These are phyloP conservation scores for Aepyceros melampus DNA, from an alignment of 2,113 vertebrate species.

Conservation along the genomic window DNA sequence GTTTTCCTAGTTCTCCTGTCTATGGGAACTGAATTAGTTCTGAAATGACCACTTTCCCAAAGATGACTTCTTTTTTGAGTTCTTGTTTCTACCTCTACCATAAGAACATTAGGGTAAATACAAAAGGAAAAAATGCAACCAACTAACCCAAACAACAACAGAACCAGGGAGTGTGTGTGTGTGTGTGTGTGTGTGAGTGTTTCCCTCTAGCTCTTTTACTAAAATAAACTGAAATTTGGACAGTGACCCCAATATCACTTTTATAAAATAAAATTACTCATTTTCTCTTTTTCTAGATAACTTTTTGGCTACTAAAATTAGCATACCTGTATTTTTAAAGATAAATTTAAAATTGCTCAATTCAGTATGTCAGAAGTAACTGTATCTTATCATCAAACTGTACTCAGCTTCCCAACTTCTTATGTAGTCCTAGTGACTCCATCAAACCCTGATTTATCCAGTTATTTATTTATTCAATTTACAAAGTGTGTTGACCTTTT, in stretches of 20 bases:
- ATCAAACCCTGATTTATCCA: background rate
- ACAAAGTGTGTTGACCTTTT: background rate
- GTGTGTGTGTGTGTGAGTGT: too few relatives aligned
- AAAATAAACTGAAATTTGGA: slow-evolving; percentile 7
- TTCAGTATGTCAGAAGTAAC: background rate
- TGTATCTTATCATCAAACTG: background rate
- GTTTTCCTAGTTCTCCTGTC: background rate
- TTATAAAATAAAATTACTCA: background rate
- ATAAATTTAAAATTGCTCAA: background rate
- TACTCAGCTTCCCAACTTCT: background rate
- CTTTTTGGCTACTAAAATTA: background rate
- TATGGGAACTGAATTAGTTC: background rate
- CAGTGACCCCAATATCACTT: background rate
- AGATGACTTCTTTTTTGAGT: background rate
- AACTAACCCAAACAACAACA: background rate
- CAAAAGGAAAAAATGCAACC: background rate
- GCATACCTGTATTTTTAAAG: background rate
- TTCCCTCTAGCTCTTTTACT: background rate
- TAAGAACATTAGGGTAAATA: background rate
- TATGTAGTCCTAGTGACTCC: background rate
- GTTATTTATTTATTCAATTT: background rate
- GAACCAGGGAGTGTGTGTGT: background rate
- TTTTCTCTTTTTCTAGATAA: background rate
- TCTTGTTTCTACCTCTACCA: background rate
- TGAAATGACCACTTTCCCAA: background rate